Percentiles rank a stretch among this genome's conserved stretches.
Evolutionary conservation across 2,797 vertebrate species (phyloP).

Genomic region (Limnodromus scolopaceus): DNA sequence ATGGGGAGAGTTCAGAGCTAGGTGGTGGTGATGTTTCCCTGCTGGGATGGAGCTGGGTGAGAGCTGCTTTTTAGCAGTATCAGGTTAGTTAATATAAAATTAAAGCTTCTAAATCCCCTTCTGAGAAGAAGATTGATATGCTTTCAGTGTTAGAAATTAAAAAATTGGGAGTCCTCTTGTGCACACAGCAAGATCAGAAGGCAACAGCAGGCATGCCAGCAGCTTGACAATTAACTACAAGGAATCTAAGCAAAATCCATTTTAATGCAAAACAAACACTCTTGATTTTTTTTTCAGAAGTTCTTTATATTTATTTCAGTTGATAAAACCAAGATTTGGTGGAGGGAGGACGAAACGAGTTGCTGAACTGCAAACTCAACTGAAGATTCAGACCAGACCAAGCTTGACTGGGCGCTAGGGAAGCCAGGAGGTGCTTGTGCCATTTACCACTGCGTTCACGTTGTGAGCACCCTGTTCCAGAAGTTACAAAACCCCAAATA

Average conservation of each 20-base stretch:
- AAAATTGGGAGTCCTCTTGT: not conserved
- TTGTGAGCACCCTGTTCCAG: not conserved
- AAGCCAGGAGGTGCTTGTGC: not conserved
- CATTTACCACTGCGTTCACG: not conserved
- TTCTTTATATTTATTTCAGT: not conserved
- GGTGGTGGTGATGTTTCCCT: not conserved
- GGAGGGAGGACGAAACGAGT: not conserved
- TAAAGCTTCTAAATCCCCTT: not conserved
- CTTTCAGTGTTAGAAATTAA: not conserved
- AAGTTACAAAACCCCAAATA: not conserved
- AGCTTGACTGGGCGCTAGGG: not conserved
- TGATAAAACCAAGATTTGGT: conserved; percentile 11
- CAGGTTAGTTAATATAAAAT: not conserved
- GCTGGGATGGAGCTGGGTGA: not conserved
- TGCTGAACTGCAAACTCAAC: conserved; percentile 15
- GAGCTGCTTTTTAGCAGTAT: not conserved
- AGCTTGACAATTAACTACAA: not conserved
- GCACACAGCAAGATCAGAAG: not conserved
- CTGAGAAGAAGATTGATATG: not conserved
- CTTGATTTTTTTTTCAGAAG: not conserved
- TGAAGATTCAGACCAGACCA: not conserved
- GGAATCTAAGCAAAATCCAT: not conserved
- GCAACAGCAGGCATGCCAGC: not conserved
- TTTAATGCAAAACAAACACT: not conserved
- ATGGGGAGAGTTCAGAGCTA: not conserved